Evolutionary conservation across 2,113 vertebrate genomes (phyloP).

Genomic region (Campylorhamphus procurvoides): DNA sequence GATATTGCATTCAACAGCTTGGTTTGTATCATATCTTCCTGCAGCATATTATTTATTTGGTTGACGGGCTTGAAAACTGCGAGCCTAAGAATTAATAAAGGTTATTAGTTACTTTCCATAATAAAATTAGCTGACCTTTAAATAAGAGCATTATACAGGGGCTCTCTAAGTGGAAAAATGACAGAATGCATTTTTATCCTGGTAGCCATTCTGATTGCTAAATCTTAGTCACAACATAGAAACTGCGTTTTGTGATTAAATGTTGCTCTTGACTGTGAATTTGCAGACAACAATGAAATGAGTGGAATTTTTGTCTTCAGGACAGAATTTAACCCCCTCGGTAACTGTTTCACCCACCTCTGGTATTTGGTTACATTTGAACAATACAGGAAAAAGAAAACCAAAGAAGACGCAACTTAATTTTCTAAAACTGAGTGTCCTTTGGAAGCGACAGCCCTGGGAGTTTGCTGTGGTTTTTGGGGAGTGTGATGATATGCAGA

Average conservation of each 20-base stretch:
- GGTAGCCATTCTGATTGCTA: not conserved
- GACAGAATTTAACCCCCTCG: not conserved
- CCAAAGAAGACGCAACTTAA: not conserved
- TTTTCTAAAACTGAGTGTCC: not conserved
- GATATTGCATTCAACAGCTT: not conserved
- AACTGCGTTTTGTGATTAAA: not conserved
- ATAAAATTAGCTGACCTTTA: slow-evolving; percentile 67
- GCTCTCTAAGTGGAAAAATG: slow-evolving; percentile 38
- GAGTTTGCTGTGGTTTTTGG: slow-evolving; percentile 48
- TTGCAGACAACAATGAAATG: not conserved
- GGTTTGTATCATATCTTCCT: not conserved
- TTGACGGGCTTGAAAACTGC: not conserved
- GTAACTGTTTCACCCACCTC: not conserved
- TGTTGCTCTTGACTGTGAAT: not conserved
- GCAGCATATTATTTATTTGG: slow-evolving; percentile 9
- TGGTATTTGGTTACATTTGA: not conserved
- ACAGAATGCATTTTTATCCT: slow-evolving; percentile 35
- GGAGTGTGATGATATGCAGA: slow-evolving; percentile 43
- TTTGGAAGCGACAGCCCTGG: not conserved
- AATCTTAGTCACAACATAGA: not conserved
- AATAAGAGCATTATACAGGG: slow-evolving; percentile 1
- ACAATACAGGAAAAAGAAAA: too few relatives aligned
- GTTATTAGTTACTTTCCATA: slow-evolving; percentile 55
- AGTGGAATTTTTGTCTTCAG: not conserved
- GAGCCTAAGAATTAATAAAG: slow-evolving; percentile 39